Percentiles rank a stretch among this genome's conserved stretches.
phyloP scores from a whole-genome alignment of 37 sponge, comb jelly and placozoan genomes.

The Amphimedon queenslandica region DNA sequence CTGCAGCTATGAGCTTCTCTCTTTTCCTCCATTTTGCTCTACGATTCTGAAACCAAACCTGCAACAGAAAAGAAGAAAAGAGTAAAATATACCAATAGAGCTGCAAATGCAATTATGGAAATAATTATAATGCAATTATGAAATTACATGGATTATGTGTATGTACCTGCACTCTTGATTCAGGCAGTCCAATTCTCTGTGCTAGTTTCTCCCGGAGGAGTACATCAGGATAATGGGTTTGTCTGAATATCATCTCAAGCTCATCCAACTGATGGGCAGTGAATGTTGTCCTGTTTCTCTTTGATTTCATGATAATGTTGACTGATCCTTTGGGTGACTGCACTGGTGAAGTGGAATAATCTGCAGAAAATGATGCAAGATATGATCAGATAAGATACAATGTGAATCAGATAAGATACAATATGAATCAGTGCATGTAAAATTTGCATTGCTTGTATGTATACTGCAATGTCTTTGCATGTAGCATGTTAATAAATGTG shows the following conservation, averaged over 20 bases:
- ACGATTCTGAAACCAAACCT: constrained; percentile 95
- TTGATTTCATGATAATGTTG: constrained; percentile 5
- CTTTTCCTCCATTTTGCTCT: constrained; percentile 90
- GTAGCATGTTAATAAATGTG: no score
- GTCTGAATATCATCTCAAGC: constrained; percentile 61
- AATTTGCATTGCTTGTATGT: no score
- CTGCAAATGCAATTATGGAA: neutral
- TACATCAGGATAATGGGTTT: constrained; percentile 82
- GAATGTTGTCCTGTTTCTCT: constrained; percentile 72
- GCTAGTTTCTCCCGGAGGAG: constrained; percentile 73
- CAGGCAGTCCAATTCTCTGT: constrained; percentile 46
- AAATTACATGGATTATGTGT: no score
- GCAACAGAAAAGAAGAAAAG: constrained; percentile 2
- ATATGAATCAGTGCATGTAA: no score
- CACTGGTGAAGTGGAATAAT: neutral
- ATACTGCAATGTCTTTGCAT: no score
- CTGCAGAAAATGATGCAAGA: neutral
- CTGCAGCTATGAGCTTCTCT: constrained; percentile 51
- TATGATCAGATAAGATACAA: neutral
- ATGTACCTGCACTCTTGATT: constrained; percentile 69
- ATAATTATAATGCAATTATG: no score
- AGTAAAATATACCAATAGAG: neutral
- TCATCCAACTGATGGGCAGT: constrained; percentile 70
- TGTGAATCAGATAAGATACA: no score
- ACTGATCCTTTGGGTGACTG: neutral